Base-by-base conservation (phyloP, 1,140 invertebrate genomes). In the Temnothorax longispinosus region DNA sequence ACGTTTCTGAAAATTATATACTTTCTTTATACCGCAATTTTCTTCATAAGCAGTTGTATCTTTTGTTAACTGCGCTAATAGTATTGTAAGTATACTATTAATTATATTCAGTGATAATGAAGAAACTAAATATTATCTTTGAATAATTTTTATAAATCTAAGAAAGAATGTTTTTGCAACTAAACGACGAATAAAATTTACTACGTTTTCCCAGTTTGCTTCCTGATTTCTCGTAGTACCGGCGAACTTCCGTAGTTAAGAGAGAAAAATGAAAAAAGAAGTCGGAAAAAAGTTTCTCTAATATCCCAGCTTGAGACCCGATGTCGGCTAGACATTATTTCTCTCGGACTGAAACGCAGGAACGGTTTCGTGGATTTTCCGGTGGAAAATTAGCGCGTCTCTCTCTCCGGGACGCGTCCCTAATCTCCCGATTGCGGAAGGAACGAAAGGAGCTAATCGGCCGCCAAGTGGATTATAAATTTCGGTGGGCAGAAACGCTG, bases 391-490 rank as follows among this genome's bases (percentile, higher is more conserved):
- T 75, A 75, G 54, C 65, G 32, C 35, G 10, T 32, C 38, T 10
- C 65, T 15, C 52, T 15, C 21, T 71, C 13, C 54, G 47, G 35
- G 21, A 35, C 15, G 38, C 8, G 44, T 41, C 50, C 32, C 78
- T 84, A 75, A 84, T 72, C 41, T 62, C 21, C 2, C 56, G 78
- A 74, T 87, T 56, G 58, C 54, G 86, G 69, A 88, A 86, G 67
- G 77, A 74, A 69, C 54, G 77, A 71, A 84, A 77, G 41, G 85
- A 3, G 81, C 84, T 92, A 90, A 92, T 91, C 91, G 89, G 60
- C 64, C 82, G 41, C 77, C 71, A 88, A 91, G 85, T 87, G 85
- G 88, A 91, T 90, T 91, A 90, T 88, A 89, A 91, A 91, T 91
- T 87, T 82, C 62, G 64, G 35, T 64, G n/a, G 13, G 38, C 13